Percentiles rank a stretch among this genome's conserved stretches.
Evolutionary conservation across 1,140 invertebrate species (phyloP).

Genomic region (Dufourea novaeangliae): DNA sequence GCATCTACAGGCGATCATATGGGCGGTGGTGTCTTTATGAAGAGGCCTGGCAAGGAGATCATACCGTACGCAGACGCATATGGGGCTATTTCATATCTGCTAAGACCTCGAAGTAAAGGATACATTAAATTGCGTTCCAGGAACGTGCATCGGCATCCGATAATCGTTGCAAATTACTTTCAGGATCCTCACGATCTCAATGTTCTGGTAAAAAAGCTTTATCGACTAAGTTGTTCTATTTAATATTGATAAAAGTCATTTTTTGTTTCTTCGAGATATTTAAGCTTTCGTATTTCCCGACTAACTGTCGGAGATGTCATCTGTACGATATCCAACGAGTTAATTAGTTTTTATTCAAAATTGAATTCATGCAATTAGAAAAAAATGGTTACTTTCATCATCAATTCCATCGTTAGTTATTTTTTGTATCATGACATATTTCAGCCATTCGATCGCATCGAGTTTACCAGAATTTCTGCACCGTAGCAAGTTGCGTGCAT

Average conservation of each 20-base stretch:
- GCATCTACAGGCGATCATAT: slow-evolving; percentile 87
- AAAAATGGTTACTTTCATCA: neutral
- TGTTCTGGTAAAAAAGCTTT: slow-evolving; percentile 83
- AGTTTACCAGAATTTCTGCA: neutral
- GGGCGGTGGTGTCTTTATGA: slow-evolving; percentile 79
- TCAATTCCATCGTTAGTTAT: too few relatives aligned
- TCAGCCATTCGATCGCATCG: neutral
- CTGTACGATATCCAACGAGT: too few relatives aligned
- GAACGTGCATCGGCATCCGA: slow-evolving; percentile 87
- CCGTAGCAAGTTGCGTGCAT: neutral
- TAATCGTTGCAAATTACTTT: slow-evolving; percentile 92
- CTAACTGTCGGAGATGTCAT: too few relatives aligned
- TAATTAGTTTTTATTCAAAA: too few relatives aligned
- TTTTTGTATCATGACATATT: neutral
- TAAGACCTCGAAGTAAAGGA: slow-evolving; percentile 88
- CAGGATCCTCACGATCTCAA: slow-evolving; percentile 86
- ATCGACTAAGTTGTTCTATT: too few relatives aligned
- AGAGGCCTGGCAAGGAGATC: slow-evolving; percentile 78
- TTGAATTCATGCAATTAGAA: too few relatives aligned
- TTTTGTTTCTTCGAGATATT: too few relatives aligned
- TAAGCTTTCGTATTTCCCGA: too few relatives aligned
- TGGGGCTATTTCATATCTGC: slow-evolving; percentile 85
- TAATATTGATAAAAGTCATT: neutral
- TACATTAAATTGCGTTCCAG: slow-evolving; percentile 84
- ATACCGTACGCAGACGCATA: slow-evolving; percentile 80